Conservation (phyloP, 2,113 vertebrate genomes). For the Sminthopsis crassicaudata region DNA sequence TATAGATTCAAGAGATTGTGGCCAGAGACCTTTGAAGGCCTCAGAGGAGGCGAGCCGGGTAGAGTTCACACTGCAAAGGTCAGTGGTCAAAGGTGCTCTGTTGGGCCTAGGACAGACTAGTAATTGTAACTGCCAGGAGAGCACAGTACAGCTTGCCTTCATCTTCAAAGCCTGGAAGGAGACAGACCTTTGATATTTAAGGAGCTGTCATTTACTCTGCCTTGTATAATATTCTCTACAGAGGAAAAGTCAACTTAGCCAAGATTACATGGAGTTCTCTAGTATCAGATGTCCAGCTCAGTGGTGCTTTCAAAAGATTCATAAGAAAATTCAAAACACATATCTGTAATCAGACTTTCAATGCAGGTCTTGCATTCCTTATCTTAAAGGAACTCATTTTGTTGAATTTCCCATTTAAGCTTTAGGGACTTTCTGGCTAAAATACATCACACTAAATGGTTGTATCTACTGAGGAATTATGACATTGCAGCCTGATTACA, state of each 20-base stretch:
- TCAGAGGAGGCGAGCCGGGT: no score
- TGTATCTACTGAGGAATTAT: not conserved
- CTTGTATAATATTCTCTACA: not conserved
- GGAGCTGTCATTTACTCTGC: not conserved
- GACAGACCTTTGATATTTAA: slow-evolving; percentile 21
- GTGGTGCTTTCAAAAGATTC: not conserved
- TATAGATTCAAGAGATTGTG: no score
- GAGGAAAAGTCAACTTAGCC: not conserved
- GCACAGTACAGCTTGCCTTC: no score
- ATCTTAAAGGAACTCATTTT: not conserved
- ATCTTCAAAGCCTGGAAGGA: slow-evolving; percentile 42
- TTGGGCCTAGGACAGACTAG: no score
- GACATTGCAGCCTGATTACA: not conserved
- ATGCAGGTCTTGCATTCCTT: not conserved
- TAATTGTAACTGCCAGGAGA: no score
- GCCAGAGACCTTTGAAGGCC: no score
- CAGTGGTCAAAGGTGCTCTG: no score
- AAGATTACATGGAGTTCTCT: slow-evolving; percentile 20
- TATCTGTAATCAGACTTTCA: slow-evolving; percentile 11
- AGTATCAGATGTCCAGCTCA: not conserved
- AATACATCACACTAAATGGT: not conserved
- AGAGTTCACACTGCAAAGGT: no score
- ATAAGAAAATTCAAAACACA: not conserved
- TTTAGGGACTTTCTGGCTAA: not conserved
- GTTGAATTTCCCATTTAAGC: not conserved